Conservation (phyloP, 2,888 invertebrate genomes). For the Leptinotarsa tumamoca region DNA sequence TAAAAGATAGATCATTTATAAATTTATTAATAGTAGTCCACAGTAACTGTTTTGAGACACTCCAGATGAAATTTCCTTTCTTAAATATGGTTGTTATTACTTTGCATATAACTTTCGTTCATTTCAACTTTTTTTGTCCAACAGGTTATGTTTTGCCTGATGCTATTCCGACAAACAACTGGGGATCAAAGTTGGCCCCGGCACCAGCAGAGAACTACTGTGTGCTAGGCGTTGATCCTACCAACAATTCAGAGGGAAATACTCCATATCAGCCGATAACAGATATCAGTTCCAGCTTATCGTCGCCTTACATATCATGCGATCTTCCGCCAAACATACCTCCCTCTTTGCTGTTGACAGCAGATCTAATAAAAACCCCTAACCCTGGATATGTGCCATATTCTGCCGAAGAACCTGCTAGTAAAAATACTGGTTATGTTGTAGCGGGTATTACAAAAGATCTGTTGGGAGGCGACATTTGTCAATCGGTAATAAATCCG, state of each 20-base stretch:
- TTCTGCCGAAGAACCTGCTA: slow-evolving; percentile 42
- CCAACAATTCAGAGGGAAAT: slow-evolving; percentile 43
- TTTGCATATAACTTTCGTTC: not conserved
- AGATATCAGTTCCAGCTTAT: slow-evolving; percentile 38
- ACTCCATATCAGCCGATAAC: slow-evolving; percentile 52
- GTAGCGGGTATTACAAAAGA: slow-evolving; percentile 56
- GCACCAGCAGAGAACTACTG: slow-evolving; percentile 54
- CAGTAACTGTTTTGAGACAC: too few species aligned
- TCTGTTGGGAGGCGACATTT: slow-evolving; percentile 43
- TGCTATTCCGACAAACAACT: slow-evolving; percentile 32
- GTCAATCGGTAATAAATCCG: slow-evolving; percentile 29
- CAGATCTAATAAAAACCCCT: slow-evolving; percentile 52
- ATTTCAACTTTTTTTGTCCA: slow-evolving; percentile 17
- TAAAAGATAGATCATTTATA: too few species aligned
- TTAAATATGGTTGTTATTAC: not conserved
- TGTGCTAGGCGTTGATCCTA: slow-evolving; percentile 55
- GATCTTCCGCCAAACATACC: slow-evolving; percentile 45
- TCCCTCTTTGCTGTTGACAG: slow-evolving; percentile 53
- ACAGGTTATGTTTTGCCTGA: slow-evolving; percentile 42
- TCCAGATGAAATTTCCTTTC: not conserved
- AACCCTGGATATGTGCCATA: slow-evolving; percentile 58
- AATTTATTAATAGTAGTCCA: too few species aligned
- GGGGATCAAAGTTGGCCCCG: slow-evolving; percentile 33
- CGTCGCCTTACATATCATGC: slow-evolving; percentile 48
- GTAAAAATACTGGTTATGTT: slow-evolving; percentile 55